Conservation (phyloP, 1,140 invertebrate genomes). For the Camponotus floridanus region DNA sequence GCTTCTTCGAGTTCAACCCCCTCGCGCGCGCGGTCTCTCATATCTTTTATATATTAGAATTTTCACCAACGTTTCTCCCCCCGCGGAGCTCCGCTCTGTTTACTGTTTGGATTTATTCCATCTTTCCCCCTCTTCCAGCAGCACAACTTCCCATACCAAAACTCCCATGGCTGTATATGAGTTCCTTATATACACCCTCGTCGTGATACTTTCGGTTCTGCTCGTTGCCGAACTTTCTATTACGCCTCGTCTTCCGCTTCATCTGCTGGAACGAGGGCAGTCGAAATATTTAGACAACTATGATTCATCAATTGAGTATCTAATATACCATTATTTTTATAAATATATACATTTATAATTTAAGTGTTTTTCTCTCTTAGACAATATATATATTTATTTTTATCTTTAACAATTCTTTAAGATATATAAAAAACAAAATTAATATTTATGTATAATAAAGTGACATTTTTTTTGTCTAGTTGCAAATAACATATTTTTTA, state of each 20-base stretch:
- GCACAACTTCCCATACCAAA: conserved; percentile 32
- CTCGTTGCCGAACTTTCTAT: neutral
- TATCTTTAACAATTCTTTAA: neutral
- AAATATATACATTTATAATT: neutral
- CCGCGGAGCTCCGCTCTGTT: conserved; percentile 76
- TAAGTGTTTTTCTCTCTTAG: neutral
- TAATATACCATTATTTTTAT: conserved; percentile 11
- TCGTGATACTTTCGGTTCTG: conserved; percentile 66
- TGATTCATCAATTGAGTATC: conserved; percentile 31
- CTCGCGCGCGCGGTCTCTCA: conserved; percentile 78
- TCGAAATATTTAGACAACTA: neutral
- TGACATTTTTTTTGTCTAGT: neutral
- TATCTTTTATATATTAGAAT: conserved; percentile 86
- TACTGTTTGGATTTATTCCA: conserved; percentile 85
- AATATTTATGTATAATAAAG: neutral
- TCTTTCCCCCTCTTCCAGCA: neutral
- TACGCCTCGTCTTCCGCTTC: conserved; percentile 51
- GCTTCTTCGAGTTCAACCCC: conserved; percentile 75
- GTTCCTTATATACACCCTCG: conserved; percentile 62
- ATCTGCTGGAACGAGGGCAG: conserved; percentile 33
- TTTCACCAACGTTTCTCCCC: conserved; percentile 72
- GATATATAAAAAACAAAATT: neutral
- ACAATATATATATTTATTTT: neutral
- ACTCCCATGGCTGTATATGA: conserved; percentile 69
- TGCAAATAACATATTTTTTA: neutral